These are phyloP conservation scores for Caenorhabditis afra DNA, from an alignment of 2,888 invertebrate species.

Conservation along the genomic window DNA sequence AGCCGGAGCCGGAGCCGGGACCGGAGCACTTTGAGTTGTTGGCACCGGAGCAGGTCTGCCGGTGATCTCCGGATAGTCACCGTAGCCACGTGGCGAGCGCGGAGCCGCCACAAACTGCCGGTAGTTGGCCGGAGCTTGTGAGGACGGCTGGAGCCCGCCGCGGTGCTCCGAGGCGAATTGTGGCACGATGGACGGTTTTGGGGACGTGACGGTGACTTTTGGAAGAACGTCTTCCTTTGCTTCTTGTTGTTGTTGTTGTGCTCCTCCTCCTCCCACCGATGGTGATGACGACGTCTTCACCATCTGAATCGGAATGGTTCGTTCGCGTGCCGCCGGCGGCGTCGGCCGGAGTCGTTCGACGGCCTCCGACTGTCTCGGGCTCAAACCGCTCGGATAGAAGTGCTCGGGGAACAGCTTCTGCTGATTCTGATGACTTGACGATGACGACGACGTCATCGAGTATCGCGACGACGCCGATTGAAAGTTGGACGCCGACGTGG, in stretches of 20 bases:
- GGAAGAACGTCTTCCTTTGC: constrained; percentile 38
- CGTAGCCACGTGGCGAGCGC: constrained; percentile 59
- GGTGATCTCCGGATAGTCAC: constrained; percentile 70
- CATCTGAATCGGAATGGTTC: constrained; percentile 58
- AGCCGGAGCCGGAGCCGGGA: neutral
- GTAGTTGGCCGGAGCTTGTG: constrained; percentile 45
- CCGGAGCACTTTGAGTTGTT: neutral
- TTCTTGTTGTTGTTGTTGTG: constrained; percentile 9
- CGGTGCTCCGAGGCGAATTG: constrained; percentile 54
- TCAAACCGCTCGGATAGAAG: constrained; percentile 65
- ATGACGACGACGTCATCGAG: constrained; percentile 22
- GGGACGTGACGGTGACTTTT: constrained; percentile 25
- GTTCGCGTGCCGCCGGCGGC: constrained; percentile 58
- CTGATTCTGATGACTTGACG: neutral
- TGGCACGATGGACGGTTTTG: constrained; percentile 43
- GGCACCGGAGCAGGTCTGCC: constrained; percentile 17
- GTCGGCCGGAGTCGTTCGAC: constrained; percentile 68
- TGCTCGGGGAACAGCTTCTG: constrained; percentile 61
- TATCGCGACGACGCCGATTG: constrained; percentile 51
- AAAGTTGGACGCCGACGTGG: constrained; percentile 46
- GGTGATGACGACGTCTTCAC: neutral
- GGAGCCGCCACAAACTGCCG: constrained; percentile 65
- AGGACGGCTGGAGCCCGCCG: constrained; percentile 13
- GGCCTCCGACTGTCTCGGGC: constrained; percentile 70
- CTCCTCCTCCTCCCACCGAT: neutral